Conservation (phyloP, 2,113 vertebrate genomes). For the Larimichthys crocea region DNA sequence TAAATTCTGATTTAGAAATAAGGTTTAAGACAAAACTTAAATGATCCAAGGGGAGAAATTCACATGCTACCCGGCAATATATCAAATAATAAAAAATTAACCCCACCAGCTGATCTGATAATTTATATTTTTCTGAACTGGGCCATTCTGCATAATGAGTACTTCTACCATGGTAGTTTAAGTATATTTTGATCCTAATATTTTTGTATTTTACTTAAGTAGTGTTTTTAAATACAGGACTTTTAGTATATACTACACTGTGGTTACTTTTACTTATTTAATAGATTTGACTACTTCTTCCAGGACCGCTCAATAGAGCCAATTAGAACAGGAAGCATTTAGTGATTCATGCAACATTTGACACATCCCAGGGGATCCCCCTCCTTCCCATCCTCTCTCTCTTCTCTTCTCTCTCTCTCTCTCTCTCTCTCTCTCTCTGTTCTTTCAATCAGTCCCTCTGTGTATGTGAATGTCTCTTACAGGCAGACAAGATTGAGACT, state of each 20-base stretch:
- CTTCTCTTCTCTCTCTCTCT: slow-evolving; percentile 4
- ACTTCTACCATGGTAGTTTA: not conserved
- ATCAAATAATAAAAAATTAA: not conserved
- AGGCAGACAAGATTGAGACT: slow-evolving; percentile 61
- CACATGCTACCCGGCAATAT: not conserved
- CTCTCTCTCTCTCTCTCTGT: slow-evolving; percentile 28
- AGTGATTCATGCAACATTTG: slow-evolving; percentile 75
- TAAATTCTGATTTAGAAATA: no score
- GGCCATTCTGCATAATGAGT: no score
- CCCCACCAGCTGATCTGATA: no score
- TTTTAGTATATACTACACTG: not conserved
- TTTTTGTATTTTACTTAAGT: not conserved
- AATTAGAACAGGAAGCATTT: slow-evolving; percentile 74
- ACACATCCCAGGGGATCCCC: slow-evolving; percentile 62
- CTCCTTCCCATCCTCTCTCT: slow-evolving; percentile 23
- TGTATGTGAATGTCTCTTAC: slow-evolving; percentile 41
- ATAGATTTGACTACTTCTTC: not conserved
- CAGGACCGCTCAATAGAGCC: slow-evolving; percentile 52
- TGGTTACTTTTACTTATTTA: not conserved
- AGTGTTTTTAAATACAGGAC: not conserved
- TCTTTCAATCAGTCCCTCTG: slow-evolving; percentile 41
- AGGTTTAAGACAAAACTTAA: no score
- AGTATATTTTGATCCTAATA: not conserved
- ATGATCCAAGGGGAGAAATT: no score
- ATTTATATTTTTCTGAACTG: not conserved